Conservation (phyloP, 1,140 invertebrate species). For the Drosophila gunungcola region DNA sequence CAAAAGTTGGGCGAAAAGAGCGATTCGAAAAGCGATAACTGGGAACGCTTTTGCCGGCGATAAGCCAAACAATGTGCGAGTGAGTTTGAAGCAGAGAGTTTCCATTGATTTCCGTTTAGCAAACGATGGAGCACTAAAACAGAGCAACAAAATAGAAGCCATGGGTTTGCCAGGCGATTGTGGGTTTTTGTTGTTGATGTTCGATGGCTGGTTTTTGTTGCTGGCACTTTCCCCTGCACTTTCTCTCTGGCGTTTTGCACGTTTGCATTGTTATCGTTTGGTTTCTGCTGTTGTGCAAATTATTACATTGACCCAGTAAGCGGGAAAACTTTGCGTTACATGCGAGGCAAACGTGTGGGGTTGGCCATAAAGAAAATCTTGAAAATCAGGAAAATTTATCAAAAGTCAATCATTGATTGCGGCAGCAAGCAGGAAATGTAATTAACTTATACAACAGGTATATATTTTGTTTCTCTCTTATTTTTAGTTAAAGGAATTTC, state of each 20-base stretch:
- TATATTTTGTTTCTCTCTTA: neutral
- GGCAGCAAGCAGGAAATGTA: conserved; percentile 48
- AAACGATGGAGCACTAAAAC: conserved; percentile 66
- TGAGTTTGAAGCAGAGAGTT: conserved; percentile 46
- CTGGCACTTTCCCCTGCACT: conserved; percentile 50
- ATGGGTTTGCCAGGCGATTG: conserved; percentile 21
- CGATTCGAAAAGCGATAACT: conserved; percentile 46
- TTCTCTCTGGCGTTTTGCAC: conserved; percentile 59
- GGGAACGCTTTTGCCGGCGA: conserved; percentile 42
- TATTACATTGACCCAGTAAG: conserved; percentile 79
- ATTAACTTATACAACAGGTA: conserved; percentile 47
- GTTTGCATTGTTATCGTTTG: conserved; percentile 67
- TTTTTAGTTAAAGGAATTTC: neutral
- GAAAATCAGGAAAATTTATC: conserved; percentile 26
- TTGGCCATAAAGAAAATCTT: conserved; percentile 21
- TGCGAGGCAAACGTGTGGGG: conserved; percentile 1
- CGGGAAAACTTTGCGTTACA: conserved; percentile 30
- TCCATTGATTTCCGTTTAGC: conserved; percentile 78
- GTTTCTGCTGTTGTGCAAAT: conserved; percentile 68
- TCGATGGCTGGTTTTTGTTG: conserved; percentile 35
- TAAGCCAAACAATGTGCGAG: conserved; percentile 53
- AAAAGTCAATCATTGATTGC: conserved; percentile 52
- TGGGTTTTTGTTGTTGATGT: conserved; percentile 21
- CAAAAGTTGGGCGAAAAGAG: conserved; percentile 26
- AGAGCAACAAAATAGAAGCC: conserved; percentile 17